Evolutionary conservation across 2,113 vertebrate genomes (phyloP).

Genomic region (Mus spicilegus): DNA sequence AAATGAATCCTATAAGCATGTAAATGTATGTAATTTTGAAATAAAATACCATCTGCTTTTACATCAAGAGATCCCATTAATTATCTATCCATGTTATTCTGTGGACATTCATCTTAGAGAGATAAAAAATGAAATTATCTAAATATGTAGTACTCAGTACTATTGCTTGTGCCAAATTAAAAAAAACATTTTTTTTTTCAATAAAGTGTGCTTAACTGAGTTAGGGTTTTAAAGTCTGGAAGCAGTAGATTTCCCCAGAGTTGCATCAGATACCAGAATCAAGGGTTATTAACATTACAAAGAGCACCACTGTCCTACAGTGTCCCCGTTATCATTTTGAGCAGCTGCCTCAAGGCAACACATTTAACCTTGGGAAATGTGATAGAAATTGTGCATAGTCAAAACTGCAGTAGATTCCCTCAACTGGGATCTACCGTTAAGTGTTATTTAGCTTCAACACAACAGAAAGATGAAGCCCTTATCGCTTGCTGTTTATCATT

Average conservation of each 20-base stretch:
- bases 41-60: conserved; percentile 75
- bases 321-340: conserved; percentile 90
- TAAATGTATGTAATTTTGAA: conserved; percentile 71
- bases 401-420: conserved; percentile 83
- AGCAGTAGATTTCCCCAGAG: conserved; percentile 87
- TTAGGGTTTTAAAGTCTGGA: conserved; percentile 83
- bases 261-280: conserved; percentile 89
- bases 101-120: conserved; percentile 61
- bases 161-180: conserved; percentile 83
- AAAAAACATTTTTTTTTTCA: conserved; percentile 69
- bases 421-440: conserved; percentile 80
- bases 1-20: conserved; percentile 62
- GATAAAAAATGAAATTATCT: conserved; percentile 69
- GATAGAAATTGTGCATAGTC: conserved; percentile 87
- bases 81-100: conserved; percentile 69
- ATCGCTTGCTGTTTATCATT: conserved; percentile 85
- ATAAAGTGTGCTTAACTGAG: conserved; percentile 84
- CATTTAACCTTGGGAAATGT: conserved; percentile 91
- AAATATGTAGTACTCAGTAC: conserved; percentile 76
- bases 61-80: conserved; percentile 55
- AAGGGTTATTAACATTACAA: conserved; percentile 92
- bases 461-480: conserved; percentile 76
- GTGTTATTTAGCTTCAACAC: conserved; percentile 81
- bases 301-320: conserved; percentile 88
- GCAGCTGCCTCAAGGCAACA: conserved; percentile 88